phyloP scores from a whole-genome alignment of 2,888 invertebrate genomes.

The Smittia aterrima region DNA sequence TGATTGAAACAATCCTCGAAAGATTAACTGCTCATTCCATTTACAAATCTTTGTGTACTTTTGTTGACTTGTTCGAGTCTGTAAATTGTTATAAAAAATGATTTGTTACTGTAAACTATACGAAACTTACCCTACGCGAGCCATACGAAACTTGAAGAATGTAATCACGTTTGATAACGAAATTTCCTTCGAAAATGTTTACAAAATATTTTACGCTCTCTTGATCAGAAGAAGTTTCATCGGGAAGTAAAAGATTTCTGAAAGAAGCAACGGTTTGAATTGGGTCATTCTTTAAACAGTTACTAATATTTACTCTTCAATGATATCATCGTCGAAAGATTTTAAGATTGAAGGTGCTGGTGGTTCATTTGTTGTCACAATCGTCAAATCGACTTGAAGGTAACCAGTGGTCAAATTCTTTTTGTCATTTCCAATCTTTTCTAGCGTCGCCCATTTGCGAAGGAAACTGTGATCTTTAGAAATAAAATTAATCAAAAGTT shows the following conservation, averaged over 20 bases:
- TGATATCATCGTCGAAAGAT: conserved; percentile 64
- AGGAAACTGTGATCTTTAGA: conserved; percentile 71
- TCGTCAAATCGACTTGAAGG: conserved; percentile 75
- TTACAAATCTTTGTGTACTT: conserved; percentile 63
- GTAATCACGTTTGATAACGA: conserved; percentile 51
- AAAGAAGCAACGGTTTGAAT: no score
- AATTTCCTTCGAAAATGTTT: conserved; percentile 58
- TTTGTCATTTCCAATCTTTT: conserved; percentile 57
- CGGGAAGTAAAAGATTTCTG: conserved; percentile 67
- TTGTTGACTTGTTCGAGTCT: conserved; percentile 66
- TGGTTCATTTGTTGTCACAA: conserved; percentile 68
- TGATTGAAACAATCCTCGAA: conserved; percentile 81
- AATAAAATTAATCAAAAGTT: neutral
- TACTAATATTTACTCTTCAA: conserved; percentile 68
- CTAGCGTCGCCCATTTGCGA: conserved; percentile 82
- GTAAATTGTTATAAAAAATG: no score
- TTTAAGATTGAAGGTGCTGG: conserved; percentile 51
- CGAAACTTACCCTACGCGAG: conserved; percentile 14
- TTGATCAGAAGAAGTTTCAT: conserved; percentile 45
- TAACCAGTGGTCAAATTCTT: conserved; percentile 66
- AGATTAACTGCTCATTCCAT: conserved; percentile 75
- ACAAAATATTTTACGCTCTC: conserved; percentile 58
- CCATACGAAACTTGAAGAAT: conserved; percentile 49
- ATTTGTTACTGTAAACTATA: neutral
- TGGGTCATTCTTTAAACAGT: conserved; percentile 24